Base-by-base conservation (phyloP, 2,113 vertebrate species). In the Mus spicilegus region DNA sequence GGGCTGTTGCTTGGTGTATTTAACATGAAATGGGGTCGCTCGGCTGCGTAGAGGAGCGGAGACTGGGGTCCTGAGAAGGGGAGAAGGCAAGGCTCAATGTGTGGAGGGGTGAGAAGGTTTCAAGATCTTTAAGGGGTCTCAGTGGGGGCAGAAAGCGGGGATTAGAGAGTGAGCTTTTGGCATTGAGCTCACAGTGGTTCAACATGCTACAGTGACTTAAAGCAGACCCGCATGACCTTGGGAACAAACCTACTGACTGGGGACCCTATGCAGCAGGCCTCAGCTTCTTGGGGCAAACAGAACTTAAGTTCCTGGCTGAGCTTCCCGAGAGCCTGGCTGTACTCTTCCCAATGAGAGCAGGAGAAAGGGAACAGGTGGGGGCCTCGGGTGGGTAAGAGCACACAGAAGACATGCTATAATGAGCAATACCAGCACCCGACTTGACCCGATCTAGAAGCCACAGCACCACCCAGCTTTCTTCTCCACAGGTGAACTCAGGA, bases 11-110 rank as follows among this genome's bases (percentile, higher is more conserved):
- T 85, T 17, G 0, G 87, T 78, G 26, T 65, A 46, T 84, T 91
- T 93, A 77, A 87, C 26, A 61, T n/a, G 86, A 86, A 95, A 73
- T 72, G 80, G 90, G 95, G 93, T 94, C 96, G 93, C 87, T 88
- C 3, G 73, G 84, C 51, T 14, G 22, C 5, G n/a, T 61, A 42
- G 93, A 75, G 82, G 61, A 7, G 0, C n/a, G 63, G 82, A 84
- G 58, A 67, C 77, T 75, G n/a, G 78, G 87, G 22, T 56, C 54
- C 10, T 24, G 51, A 65, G 81, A 12, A 33, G 39, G 28, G 39
- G 63, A 67, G 72, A 39, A 65, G 77, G 51, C 61, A 39, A 65
- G 77, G 51, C 61, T 94, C 77, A 16, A 9, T 3, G 36, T 61
- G 82, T 19, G 58, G 54, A 26, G 49, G 22, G 67, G 75, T 28